phyloP scores from a whole-genome alignment of 2,888 invertebrate species.

The Ichneumoninae sp. region DNA sequence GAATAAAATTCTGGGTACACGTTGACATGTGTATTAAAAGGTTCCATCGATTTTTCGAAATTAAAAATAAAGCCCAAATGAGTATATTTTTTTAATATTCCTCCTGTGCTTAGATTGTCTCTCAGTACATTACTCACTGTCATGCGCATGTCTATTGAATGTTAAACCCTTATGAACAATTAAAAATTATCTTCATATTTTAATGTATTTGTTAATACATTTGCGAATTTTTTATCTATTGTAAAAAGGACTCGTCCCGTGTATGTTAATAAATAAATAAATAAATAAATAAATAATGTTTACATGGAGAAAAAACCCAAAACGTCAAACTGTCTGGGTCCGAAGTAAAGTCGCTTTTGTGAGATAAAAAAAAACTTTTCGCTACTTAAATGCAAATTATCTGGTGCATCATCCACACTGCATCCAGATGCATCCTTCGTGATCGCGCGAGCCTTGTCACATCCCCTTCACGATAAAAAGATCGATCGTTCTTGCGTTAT shows the following conservation, averaged over 20 bases:
- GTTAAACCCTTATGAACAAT: too few species aligned
- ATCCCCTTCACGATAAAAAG: not conserved
- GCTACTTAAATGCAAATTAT: constrained; percentile 45
- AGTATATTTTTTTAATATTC: not conserved
- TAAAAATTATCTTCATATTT: too few species aligned
- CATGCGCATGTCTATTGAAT: too few species aligned
- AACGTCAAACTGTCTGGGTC: not conserved
- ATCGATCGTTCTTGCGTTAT: constrained; percentile 33
- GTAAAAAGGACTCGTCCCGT: too few species aligned
- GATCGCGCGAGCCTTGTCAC: constrained; percentile 37
- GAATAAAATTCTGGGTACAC: too few species aligned
- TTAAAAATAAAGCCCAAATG: not conserved
- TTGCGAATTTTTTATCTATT: too few species aligned
- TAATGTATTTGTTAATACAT: too few species aligned
- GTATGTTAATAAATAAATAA: too few species aligned
- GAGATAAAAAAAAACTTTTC: not conserved
- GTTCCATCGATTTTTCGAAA: too few species aligned
- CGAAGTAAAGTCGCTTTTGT: not conserved
- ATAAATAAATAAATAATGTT: not conserved
- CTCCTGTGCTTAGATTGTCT: too few species aligned
- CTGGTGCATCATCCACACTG: constrained; percentile 15
- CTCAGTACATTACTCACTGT: too few species aligned
- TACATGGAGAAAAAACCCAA: not conserved
- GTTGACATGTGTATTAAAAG: too few species aligned
- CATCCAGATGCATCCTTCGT: constrained; percentile 29